Base-by-base conservation (phyloP, 2,797 vertebrate species). In the Neoniphon sammara region DNA sequence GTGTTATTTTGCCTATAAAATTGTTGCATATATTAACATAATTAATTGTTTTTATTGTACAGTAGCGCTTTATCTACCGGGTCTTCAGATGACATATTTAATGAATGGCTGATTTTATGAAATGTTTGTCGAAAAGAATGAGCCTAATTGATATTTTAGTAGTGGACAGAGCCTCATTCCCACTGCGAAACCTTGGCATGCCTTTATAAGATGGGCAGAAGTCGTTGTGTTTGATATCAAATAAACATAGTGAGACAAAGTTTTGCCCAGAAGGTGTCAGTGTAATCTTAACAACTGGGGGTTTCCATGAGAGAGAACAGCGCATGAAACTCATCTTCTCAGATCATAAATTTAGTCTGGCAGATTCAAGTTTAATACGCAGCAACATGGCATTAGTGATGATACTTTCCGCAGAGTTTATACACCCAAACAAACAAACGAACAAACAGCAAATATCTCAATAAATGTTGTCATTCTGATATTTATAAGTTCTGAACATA, bases 251-350 rank as follows among this genome's bases (percentile, higher is more conserved):
- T 42, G 39, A 17, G 55, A 36, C 34, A n/a, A 52, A 23, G 20
- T 12, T 42, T 8, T 75, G 80, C 42, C 90, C 89, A 88, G 81
- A 66, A 88, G 90, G 83, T 89, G 90, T 92, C 91, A 90, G 74
- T 89, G 70, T 89, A 64, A 12, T 66, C 23, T 44, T 17, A 15
- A 27, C 36, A 66, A 72, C 42, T 71, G 42, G 10, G 39, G 25
- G 58, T 77, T 58, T 53, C 64, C 55, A 8, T 77, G 39, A 66
- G 58, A 27, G 0, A 39, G 71, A 75, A n/a, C 34, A 53, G 49
- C 54, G 70, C 30, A 62, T 0, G 59, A 21, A 27, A 27, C 25
- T 47, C 7, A 20, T 44, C 23, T 31, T n/a, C 67, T 71, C 27
- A 23, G 15, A 77, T 57, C 31, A 23, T 34, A 66, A 21, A 25